Percentiles rank a stretch among this genome's conserved stretches.
These are phyloP conservation scores for Pogonomyrmex californicus DNA, from an alignment of 1,140 invertebrate species.

Conservation along the genomic window DNA sequence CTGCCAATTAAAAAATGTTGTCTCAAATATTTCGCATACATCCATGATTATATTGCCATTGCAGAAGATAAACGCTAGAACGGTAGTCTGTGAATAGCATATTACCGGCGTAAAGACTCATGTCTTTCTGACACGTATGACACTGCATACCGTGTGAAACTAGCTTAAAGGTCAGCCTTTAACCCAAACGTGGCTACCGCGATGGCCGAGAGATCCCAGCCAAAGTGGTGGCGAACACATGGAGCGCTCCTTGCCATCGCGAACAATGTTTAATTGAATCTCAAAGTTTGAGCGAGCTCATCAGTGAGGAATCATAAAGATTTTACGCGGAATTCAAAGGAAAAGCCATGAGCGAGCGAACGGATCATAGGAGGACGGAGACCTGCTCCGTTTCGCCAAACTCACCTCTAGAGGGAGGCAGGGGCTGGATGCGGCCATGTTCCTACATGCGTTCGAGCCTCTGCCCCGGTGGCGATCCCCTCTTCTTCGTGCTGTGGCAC, in stretches of 20 bases:
- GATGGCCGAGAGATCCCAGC: slow-evolving; percentile 54
- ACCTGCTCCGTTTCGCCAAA: slow-evolving; percentile 71
- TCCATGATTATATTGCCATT: neutral
- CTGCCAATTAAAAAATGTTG: neutral
- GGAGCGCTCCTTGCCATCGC: neutral
- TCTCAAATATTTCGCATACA: neutral
- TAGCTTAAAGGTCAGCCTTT: slow-evolving; percentile 59
- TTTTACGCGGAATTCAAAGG: neutral
- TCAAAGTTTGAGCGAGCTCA: neutral
- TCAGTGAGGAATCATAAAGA: neutral
- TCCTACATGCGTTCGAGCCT: slow-evolving; percentile 87
- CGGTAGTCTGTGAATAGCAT: neutral
- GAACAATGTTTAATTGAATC: neutral
- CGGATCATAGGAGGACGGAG: slow-evolving; percentile 25
- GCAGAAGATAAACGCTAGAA: neutral
- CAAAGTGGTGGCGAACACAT: slow-evolving; percentile 5
- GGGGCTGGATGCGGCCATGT: slow-evolving; percentile 87
- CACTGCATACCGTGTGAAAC: slow-evolving; percentile 13
- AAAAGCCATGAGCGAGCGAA: slow-evolving; percentile 39
- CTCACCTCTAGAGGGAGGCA: slow-evolving; percentile 87
- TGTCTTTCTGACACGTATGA: neutral
- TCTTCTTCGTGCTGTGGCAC: slow-evolving; percentile 79
- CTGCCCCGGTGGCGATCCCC: slow-evolving; percentile 85
- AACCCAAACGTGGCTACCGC: slow-evolving; percentile 55
- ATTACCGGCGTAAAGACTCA: neutral